These are phyloP conservation scores for Panthera leo DNA, from an alignment of 2,113 vertebrate genomes.

Conservation along the genomic window DNA sequence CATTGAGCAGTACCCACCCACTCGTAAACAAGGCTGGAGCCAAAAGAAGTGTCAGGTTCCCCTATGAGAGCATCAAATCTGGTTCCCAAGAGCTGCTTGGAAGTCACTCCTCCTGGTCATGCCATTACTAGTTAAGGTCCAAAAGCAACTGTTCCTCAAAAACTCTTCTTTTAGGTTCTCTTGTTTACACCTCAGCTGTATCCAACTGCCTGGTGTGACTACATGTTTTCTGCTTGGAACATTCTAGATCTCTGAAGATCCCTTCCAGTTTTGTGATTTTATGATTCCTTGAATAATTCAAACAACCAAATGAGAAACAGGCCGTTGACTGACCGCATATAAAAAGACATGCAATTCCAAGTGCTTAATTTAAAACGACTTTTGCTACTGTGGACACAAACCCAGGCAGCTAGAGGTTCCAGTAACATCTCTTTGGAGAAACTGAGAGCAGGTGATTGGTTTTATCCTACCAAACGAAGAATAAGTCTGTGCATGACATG, in stretches of 20 bases:
- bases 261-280: conserved; percentile 50
- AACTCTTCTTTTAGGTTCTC: neutral
- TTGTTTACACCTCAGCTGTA: neutral
- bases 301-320: neutral
- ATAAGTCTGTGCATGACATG: neutral
- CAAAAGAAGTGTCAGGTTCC: neutral
- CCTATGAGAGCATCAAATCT: neutral
- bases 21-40: neutral
- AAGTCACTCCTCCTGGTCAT: neutral
- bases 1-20: rapidly evolving
- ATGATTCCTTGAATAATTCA: conserved; percentile 38
- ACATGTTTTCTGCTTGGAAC: neutral
- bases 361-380: neutral
- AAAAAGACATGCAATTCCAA: conserved; percentile 35
- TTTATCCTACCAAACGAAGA: neutral
- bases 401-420: neutral
- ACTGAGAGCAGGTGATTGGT: neutral
- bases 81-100: neutral
- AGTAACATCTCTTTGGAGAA: neutral
- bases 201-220: neutral
- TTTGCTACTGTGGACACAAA: neutral
- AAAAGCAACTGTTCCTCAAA: neutral
- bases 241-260: conserved; percentile 18
- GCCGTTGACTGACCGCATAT: neutral
- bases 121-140: neutral